Evolutionary conservation across 2,888 invertebrate species (phyloP), one percentile per base, ranked within the genome.

Genomic region (Morpho deidamia): DNA sequence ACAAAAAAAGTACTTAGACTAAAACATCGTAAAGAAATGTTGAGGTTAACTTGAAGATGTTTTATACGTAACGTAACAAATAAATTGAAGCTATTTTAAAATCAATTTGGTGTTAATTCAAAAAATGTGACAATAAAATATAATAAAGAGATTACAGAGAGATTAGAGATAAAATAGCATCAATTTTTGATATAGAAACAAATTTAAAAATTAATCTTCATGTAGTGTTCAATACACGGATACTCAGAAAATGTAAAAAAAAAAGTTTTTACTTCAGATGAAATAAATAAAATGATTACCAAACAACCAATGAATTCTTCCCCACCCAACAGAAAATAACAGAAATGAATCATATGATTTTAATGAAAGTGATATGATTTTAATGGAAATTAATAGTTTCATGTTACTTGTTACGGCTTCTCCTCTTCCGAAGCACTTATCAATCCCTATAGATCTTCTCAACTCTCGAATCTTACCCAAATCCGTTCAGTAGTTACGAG

Each of bases 1-100:
- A 32, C 23, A 50, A 42, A 42, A 49, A 50, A 50, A 43, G 38
- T 50, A 50, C 14, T 50, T 38, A 43, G 44, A 50, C 50, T 50
- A 32, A 50, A 50, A 48, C 12, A 34, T 34, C 34, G 41, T 34
- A 12, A 34, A 32, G 37, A 37, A 43, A 43, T 32, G 12, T 12
- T 32, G 32, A 39, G 11, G 38, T 11, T 11, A 46, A 11, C 7
- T 34, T 8, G 8, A n/a, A 35, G 14, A 42, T 39, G n/a, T 11
- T 37, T 37, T 37, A 37, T 32, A 40, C 2, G 10, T 7, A 45
- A 2, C 12, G 34, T 41, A 14, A 42, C 35, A 42, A 42, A 42
- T 49, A 23, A 23, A 42, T 11, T 42, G n/a, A 49, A 35, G 44
- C 44, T 11, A 44, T n/a, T 10, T 43, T 14, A 32, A 32, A 23